Evolutionary conservation across 1,140 invertebrate genomes (phyloP), one percentile per base, ranked within the genome.

Genomic region (Cyrtorhinus lividipennis): DNA sequence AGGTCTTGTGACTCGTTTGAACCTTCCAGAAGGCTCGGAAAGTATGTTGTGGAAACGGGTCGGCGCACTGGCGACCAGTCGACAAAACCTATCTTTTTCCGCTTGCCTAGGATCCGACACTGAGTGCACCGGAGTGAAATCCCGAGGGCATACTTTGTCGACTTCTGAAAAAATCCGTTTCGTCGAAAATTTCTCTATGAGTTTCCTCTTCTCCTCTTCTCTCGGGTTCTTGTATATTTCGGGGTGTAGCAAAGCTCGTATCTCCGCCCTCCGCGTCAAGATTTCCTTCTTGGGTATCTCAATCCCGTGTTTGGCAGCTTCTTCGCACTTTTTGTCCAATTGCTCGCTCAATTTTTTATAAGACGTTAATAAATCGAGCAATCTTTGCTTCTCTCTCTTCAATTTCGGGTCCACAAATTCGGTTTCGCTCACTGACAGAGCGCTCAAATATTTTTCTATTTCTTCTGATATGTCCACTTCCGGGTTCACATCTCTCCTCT

Each of bases 61-160:
- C 56, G 62, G 62, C 12, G 27, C 27, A 20, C 62, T 63, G 18
- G 62, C 53, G n/a, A 63, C 10, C 8, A 63, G 56, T 45, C 24
- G 26, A 12, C 56, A 57, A 45, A 63, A 63, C 56, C 62, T 30
- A 15, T 63, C 62, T 59, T 63, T 63, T 59, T 63, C 62, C n/a
- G 44, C 30, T n/a, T 59, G 62, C 24, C 62, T n/a, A 5, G 1
- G 23, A 22, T 63, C 62, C 25, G 26, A 24, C 12, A 63, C 3
- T 38, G 18, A 30, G 3, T 44, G 8, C 10, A 18, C 13, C 12
- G 62, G 62, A 13, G 62, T 63, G 2, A 45, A 18, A 20, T 20
- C 46, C 2, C 23, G 18, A 13, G 62, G 56, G 2, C 23, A 15
- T 30, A 59, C 58, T 30, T 30, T 26, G n/a, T 59, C 58, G 12